A percentile compares a stretch with the other conserved stretches of the same genome.
phyloP scores from a whole-genome alignment of 2,113 vertebrate species.

The Melanerpes formicivorus region DNA sequence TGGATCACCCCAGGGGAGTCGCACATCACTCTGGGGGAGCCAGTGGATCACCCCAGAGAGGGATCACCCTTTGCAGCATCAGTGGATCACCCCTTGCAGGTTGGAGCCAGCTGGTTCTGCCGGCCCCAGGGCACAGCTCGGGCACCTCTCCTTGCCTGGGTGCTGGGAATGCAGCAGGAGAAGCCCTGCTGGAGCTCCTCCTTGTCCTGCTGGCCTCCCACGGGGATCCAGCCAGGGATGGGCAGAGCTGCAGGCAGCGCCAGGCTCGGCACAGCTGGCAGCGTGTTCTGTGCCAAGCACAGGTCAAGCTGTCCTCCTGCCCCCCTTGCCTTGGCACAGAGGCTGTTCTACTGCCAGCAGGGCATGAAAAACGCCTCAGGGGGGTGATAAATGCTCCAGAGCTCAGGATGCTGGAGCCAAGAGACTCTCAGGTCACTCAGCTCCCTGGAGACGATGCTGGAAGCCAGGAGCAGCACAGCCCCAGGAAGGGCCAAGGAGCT shows the following conservation, averaged over 20 bases:
- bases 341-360: neutral
- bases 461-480: neutral
- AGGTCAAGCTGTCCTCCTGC: neutral
- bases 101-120: neutral
- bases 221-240: fast-evolving
- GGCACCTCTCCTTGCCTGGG: fast-evolving
- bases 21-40: no score
- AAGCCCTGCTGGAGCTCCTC: neutral
- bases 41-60: no score
- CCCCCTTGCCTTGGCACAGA: fast-evolving
- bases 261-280: neutral
- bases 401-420: neutral
- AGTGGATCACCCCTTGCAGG: neutral
- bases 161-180: neutral
- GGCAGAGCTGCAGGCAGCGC: neutral
- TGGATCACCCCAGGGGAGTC: no score
- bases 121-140: neutral
- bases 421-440: neutral
- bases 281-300: fast-evolving
- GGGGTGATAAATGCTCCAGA: fast-evolving
- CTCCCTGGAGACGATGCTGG: neutral
- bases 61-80: no score
- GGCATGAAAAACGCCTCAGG: neutral
- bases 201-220: fast-evolving
- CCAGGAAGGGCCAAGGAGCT: neutral